phyloP scores from a whole-genome alignment of 2,113 vertebrate genomes.

The Patagioenas fasciata region DNA sequence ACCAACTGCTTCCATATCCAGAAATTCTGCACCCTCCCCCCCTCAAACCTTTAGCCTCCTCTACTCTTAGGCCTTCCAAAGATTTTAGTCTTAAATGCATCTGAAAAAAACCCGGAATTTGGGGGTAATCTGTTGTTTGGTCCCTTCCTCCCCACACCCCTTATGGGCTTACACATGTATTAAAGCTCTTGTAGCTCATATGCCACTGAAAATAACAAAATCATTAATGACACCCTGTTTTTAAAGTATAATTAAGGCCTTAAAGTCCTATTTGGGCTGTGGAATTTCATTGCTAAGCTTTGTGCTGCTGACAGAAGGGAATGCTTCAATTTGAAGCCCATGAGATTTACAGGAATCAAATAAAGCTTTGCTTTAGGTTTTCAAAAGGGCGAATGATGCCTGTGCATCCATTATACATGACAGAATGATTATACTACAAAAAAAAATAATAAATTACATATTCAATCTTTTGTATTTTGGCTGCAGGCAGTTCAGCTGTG shows the following conservation, averaged over 20 bases:
- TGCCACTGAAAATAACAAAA: neutral
- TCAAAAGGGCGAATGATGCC: conserved; percentile 22
- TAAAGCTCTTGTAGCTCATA: neutral
- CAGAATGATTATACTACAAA: conserved; percentile 32
- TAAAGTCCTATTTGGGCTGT: neutral
- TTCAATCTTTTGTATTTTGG: neutral
- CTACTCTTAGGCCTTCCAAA: neutral
- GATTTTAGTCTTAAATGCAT: neutral
- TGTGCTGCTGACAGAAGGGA: conserved; percentile 25
- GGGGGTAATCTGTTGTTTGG: neutral
- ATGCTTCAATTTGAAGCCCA: conserved; percentile 29
- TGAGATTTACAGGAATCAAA: conserved; percentile 63
- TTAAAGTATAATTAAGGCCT: neutral
- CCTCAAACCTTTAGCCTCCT: neutral
- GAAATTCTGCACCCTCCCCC: neutral
- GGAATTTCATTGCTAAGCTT: conserved; percentile 27
- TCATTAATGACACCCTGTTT: neutral
- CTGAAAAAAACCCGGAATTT: neutral
- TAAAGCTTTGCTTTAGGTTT: conserved; percentile 57
- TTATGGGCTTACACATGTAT: neutral
- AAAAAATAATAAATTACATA: neutral
- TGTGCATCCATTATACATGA: conserved; percentile 24
- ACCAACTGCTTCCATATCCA: neutral
- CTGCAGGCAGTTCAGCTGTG: neutral
- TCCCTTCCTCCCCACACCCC: neutral